Conservation (phyloP, 2,888 invertebrate genomes). For the Blastobasis adustella region DNA sequence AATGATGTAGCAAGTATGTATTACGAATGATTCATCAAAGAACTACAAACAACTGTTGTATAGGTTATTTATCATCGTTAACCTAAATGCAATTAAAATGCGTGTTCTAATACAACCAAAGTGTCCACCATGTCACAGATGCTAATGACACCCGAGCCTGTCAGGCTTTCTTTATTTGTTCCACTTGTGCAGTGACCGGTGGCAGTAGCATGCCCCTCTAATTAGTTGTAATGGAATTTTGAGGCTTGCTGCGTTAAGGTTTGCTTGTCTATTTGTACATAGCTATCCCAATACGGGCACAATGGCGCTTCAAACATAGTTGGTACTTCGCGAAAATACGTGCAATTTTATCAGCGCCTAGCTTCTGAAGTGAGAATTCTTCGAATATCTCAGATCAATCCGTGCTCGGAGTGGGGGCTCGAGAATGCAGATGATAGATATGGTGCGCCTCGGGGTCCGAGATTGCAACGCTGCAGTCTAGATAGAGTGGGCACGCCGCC, state of each 20-base stretch:
- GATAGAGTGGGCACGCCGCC: slow-evolving; percentile 11
- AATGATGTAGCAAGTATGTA: too few species aligned
- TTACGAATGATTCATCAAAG: too few species aligned
- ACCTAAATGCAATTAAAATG: background rate
- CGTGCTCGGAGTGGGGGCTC: background rate
- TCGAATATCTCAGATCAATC: too few species aligned
- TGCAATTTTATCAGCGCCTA: too few species aligned
- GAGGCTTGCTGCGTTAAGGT: slow-evolving; percentile 2
- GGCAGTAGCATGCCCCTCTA: slow-evolving; percentile 11
- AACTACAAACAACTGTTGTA: too few species aligned
- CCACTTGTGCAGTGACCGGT: slow-evolving; percentile 32
- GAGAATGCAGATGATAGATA: slow-evolving; percentile 4
- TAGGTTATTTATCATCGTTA: background rate
- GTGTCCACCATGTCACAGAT: slow-evolving; percentile 13
- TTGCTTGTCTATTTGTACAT: background rate
- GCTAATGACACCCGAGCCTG: slow-evolving; percentile 21
- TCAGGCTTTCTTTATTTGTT: slow-evolving; percentile 34
- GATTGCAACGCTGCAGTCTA: slow-evolving; percentile 1
- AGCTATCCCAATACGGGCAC: too few species aligned
- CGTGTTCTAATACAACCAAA: background rate
- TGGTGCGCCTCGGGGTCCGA: slow-evolving; percentile 2
- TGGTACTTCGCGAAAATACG: too few species aligned
- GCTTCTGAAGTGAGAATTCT: too few species aligned
- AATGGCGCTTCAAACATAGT: too few species aligned
- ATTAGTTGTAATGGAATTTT: slow-evolving; percentile 25